Base-by-base conservation (phyloP, 2,888 invertebrate species). In the Thereva unica region DNA sequence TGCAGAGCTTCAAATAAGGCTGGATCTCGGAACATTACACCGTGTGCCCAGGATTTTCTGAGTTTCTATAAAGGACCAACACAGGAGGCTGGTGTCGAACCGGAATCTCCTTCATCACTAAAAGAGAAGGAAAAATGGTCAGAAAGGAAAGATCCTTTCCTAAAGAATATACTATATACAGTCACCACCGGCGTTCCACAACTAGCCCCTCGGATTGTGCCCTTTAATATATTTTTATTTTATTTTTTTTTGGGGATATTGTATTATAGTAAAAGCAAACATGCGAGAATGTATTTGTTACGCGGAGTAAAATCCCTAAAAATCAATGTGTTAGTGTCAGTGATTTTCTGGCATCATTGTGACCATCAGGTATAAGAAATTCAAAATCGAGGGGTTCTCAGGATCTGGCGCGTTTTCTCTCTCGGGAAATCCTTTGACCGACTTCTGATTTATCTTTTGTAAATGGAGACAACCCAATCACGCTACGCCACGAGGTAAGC, bases 401-500 rank as follows among this genome's bases (percentile, higher is more conserved):
- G 23, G 40, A 61, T 40, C 41, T 41, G 38, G 40, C 49, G 38
- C 40, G 35, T 23, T 50, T 44, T 50, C 35, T 40, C 61, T 61
- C 61, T 61, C 50, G 49, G 49, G 61, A 40, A 53, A 53, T n/a
- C 41, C 50, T 61, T 61, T 61, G 61, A 42, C 50, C 61, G 61
- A 50, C 41, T 61, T 61, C 50, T 50, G 23, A 61, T 50, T 50
- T 40, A 59, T 40, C 59, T 47, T 10, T 10, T 10, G 10, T 59
- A 59, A n/a, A 59, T 10, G 37, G 3, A 8, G 23, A 23, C 23
- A 23, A 23, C 1, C 23, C 23, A 23, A 23, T 23, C 23, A 23
- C 23, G 23, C 23, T 23, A 23, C n/a, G n/a, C 23, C 23, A 23
- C 23, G 23, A 23, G 23, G 23, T 23, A 23, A 23, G 23, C 23